A percentile compares a stretch with the other conserved stretches of the same genome.
Conservation (phyloP, 2,888 invertebrate genomes). For the Taphrorychus bicolor region DNA sequence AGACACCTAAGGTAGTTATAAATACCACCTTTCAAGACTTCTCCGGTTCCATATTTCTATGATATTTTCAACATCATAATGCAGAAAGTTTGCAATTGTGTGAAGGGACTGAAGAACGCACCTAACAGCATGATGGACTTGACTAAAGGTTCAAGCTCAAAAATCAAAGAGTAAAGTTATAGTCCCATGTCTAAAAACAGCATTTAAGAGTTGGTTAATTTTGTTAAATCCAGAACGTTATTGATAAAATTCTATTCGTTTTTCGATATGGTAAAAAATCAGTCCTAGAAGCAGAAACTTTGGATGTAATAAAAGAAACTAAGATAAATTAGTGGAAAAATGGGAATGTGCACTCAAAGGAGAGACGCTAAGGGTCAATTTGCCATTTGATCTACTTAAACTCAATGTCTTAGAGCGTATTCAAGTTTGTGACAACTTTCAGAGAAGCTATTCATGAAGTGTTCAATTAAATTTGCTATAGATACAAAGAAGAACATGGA, state of each 20-base stretch:
- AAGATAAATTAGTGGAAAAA: conserved; percentile 63
- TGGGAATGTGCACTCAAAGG: conserved; percentile 66
- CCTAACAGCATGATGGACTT: conserved; percentile 4
- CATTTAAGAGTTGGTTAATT: conserved; percentile 8
- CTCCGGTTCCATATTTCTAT: conserved; percentile 27
- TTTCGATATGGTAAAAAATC: conserved; percentile 10
- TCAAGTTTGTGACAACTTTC: conserved; percentile 61
- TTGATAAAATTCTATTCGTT: too few relatives aligned
- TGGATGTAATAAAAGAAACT: too few relatives aligned
- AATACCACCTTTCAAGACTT: conserved; percentile 12
- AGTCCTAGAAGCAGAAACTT: not conserved
- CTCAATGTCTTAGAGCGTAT: conserved; percentile 61
- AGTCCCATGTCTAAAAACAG: conserved; percentile 27
- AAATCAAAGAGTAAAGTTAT: conserved; percentile 21
- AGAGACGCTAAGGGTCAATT: conserved; percentile 63
- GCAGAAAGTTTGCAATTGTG: not conserved
- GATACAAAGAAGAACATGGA: conserved; percentile 57
- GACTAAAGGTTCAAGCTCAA: conserved; percentile 2
- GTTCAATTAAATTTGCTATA: conserved; percentile 59
- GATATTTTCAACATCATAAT: not conserved
- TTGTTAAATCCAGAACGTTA: too few relatives aligned
- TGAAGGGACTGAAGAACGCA: conserved; percentile 22
- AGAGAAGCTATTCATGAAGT: conserved; percentile 63
- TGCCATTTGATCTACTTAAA: conserved; percentile 62
- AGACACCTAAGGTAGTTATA: not conserved